Base-by-base conservation (phyloP, 2,113 vertebrate species). In the Pseudorhombus dupliciocellatus region DNA sequence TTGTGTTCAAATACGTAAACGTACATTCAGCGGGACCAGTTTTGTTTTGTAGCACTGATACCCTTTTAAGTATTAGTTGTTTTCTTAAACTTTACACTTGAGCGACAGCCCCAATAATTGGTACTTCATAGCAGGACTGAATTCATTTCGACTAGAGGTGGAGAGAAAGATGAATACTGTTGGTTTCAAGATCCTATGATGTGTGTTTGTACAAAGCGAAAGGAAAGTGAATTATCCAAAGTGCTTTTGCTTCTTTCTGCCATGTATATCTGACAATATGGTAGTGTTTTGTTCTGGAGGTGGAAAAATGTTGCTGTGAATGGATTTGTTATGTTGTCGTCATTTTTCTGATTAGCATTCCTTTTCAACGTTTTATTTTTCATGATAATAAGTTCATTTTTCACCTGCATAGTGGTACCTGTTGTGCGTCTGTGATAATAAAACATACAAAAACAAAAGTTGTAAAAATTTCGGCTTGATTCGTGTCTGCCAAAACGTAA, bases 351-450 rank as follows among this genome's bases (percentile, higher is more conserved):
- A 78, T 83, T 87, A 73, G 80, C 89, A 91, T 91, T 93, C 86
- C 87, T 84, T 85, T 73, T 70, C 31, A 78, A 60, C 59, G 42
- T 68, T 59, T 61, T 25, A 1, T 75, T 55, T 65, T 73, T 64
- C 73, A 79, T 70, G 31, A 56, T 88, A 71, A 80, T 79, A 68
- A 65, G 56, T 86, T 87, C 89, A 67, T 77, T 88, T 85, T 92
- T 87, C 87, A 88, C 75, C 90, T 86, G 80, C 87, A 82, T 93
- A 91, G 90, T 93, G 90, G 90, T 91, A 92, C 91, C 85, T 91
- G 77, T 88, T 91, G 92, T 92, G 90, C 86, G 88, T 93, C 91
- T 92, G 92, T 93, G 87, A 93, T 92, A 92, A 93, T 91, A 91
- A 93, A 93, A 89, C 53, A 73, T 56, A 70, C 11, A 83, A 75